A percentile compares a stretch with the other conserved stretches of the same genome.
phyloP scores from a whole-genome alignment of 2,797 vertebrate genomes.

The Chelidonichthys spinosus region DNA sequence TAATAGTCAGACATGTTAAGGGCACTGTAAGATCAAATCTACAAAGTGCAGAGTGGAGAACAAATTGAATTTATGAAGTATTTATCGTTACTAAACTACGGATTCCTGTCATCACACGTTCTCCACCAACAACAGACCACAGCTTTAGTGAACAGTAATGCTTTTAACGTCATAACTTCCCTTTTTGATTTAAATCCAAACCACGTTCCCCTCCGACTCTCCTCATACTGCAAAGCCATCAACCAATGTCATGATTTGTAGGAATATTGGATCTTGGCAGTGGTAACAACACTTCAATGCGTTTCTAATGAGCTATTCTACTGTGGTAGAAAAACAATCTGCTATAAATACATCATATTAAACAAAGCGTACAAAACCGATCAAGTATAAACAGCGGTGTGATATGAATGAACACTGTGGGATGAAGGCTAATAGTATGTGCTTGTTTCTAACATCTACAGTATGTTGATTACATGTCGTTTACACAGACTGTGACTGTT shows the following conservation, averaged over 20 bases:
- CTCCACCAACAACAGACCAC: conserved; percentile 15
- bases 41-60: conserved; percentile 27
- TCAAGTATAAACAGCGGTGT: conserved; percentile 72
- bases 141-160: conserved; percentile 9
- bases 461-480: conserved; percentile 24
- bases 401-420: conserved; percentile 15
- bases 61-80: background rate
- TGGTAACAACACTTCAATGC: conserved; percentile 53
- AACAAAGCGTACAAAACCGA: conserved; percentile 67
- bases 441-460: conserved; percentile 37
- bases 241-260: background rate
- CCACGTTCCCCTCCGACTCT: background rate
- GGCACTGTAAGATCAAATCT: background rate
- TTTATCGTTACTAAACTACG: background rate
- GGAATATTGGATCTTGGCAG: conserved; percentile 41
- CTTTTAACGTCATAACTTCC: conserved; percentile 24
- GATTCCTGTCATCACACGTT: too few species aligned
- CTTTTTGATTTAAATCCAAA: conserved; percentile 27
- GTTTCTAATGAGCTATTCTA: conserved; percentile 30
- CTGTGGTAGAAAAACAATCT: conserved; percentile 33
- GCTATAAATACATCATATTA: conserved; percentile 76
- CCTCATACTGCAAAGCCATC: too few species aligned
- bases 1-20: background rate
- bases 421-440: conserved; percentile 9
- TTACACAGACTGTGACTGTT: conserved; percentile 19